Conservation (phyloP, 1,140 invertebrate species). For the Copidosoma floridanum region DNA sequence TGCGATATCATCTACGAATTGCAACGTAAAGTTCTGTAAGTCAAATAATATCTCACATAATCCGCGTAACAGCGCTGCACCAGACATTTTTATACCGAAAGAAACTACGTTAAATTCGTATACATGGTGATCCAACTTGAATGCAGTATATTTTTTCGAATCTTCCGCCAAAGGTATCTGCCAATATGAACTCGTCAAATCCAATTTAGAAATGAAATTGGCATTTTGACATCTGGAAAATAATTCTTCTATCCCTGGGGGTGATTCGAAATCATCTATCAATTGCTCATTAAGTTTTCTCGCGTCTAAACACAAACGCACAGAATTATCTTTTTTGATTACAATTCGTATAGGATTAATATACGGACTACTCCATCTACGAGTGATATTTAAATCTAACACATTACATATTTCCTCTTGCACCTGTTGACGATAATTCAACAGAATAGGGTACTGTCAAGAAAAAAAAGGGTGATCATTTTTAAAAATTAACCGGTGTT, state of each 20-base stretch:
- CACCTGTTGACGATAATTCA: constrained; percentile 18
- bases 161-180: neutral
- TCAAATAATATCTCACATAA: neutral
- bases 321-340: constrained; percentile 34
- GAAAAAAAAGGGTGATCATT: constrained; percentile 15
- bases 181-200: neutral
- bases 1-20: neutral
- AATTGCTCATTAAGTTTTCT: constrained; percentile 38
- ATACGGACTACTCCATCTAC: constrained; percentile 34
- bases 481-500: constrained; percentile 25
- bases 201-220: neutral
- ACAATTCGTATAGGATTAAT: constrained; percentile 39
- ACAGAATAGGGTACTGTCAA: constrained; percentile 28
- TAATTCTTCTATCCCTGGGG: neutral
- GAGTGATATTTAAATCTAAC: constrained; percentile 30
- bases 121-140: neutral
- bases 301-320: constrained; percentile 43
- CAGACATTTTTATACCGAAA: neutral
- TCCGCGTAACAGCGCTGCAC: neutral
- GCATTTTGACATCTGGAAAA: neutral
- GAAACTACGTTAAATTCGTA: constrained; percentile 9
- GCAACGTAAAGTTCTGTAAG: neutral
- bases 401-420: constrained; percentile 21
- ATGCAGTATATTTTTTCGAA: neutral
- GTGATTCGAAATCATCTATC: constrained; percentile 34